These are phyloP conservation scores for Apogon talboti DNA, from an alignment of 2,797 vertebrate species.

Conservation along the genomic window DNA sequence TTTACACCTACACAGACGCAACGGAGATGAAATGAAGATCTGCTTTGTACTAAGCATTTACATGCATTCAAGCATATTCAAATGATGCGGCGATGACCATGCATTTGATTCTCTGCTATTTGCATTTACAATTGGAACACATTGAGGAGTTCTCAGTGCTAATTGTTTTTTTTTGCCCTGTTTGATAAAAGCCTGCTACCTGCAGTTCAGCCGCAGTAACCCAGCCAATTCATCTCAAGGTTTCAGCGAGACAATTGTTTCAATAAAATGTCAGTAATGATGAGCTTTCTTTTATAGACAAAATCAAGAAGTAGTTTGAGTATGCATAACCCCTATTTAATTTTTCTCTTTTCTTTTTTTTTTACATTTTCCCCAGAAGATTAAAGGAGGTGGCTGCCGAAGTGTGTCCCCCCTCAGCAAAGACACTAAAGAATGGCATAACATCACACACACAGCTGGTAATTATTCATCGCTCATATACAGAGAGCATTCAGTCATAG, in stretches of 20 bases:
- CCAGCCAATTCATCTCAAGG: slow-evolving; percentile 31
- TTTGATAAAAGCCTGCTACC: slow-evolving; percentile 48
- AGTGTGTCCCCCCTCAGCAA: slow-evolving; percentile 65
- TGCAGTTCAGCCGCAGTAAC: slow-evolving; percentile 42
- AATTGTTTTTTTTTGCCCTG: slow-evolving; percentile 47
- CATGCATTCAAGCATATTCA: slow-evolving; percentile 35
- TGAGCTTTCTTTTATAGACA: slow-evolving; percentile 11
- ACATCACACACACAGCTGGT: slow-evolving; percentile 78
- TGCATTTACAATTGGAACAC: slow-evolving; percentile 28
- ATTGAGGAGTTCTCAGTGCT: slow-evolving; percentile 37
- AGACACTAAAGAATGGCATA: slow-evolving; percentile 83
- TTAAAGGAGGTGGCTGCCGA: slow-evolving; percentile 76
- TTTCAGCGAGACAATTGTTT: slow-evolving; percentile 27
- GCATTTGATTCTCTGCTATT: slow-evolving; percentile 33
- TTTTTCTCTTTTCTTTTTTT: slow-evolving; percentile 27
- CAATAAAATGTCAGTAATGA: slow-evolving; percentile 6
- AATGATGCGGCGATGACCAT: slow-evolving; percentile 8
- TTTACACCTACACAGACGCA: slow-evolving; percentile 29
- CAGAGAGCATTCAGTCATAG: background rate
- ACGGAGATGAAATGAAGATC: slow-evolving; percentile 56
- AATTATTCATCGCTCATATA: slow-evolving; percentile 38
- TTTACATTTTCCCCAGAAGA: slow-evolving; percentile 69
- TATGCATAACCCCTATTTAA: background rate
- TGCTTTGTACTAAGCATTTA: slow-evolving; percentile 35
- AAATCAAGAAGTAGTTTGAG: background rate